Evolutionary conservation across 2,888 invertebrate genomes (phyloP).

Genomic region (Chrysotoxum bicinctum): DNA sequence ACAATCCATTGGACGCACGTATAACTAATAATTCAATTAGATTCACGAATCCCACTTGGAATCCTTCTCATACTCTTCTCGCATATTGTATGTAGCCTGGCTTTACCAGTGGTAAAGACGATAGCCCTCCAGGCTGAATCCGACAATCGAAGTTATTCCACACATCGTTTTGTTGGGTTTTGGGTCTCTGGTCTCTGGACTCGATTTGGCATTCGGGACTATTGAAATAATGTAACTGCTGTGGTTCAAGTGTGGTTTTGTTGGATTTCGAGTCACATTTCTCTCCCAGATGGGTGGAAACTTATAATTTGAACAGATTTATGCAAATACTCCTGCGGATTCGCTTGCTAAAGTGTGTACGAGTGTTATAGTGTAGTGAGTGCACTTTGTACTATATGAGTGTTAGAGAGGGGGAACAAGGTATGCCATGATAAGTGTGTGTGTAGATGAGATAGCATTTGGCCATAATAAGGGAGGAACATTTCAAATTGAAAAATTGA

Average conservation of each 20-base stretch:
- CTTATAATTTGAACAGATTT: slow-evolving; percentile 72
- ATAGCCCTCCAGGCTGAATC: slow-evolving; percentile 50
- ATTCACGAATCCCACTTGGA: slow-evolving; percentile 58
- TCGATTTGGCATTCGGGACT: background rate
- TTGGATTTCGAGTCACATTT: slow-evolving; percentile 33
- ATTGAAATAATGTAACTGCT: slow-evolving; percentile 42
- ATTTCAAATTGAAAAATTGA: slow-evolving; percentile 64
- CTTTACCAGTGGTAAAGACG: slow-evolving; percentile 25
- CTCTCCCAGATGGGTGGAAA: slow-evolving; percentile 59
- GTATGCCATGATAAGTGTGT: slow-evolving; percentile 9
- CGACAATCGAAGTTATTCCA: slow-evolving; percentile 39
- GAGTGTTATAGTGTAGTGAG: background rate
- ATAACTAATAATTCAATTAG: slow-evolving; percentile 70
- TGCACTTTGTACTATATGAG: slow-evolving; percentile 47
- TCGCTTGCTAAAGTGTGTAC: background rate
- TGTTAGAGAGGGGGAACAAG: background rate
- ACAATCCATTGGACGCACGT: slow-evolving; percentile 29
- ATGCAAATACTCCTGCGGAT: slow-evolving; percentile 68
- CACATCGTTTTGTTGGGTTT: background rate
- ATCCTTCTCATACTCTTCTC: background rate
- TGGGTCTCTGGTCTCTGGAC: background rate
- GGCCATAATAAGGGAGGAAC: slow-evolving; percentile 62
- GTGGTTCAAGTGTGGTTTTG: slow-evolving; percentile 53
- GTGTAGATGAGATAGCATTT: slow-evolving; percentile 65
- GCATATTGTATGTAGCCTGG: background rate